These are phyloP conservation scores for Acrobasis consociella DNA, from an alignment of 2,888 invertebrate species.

Conservation along the genomic window DNA sequence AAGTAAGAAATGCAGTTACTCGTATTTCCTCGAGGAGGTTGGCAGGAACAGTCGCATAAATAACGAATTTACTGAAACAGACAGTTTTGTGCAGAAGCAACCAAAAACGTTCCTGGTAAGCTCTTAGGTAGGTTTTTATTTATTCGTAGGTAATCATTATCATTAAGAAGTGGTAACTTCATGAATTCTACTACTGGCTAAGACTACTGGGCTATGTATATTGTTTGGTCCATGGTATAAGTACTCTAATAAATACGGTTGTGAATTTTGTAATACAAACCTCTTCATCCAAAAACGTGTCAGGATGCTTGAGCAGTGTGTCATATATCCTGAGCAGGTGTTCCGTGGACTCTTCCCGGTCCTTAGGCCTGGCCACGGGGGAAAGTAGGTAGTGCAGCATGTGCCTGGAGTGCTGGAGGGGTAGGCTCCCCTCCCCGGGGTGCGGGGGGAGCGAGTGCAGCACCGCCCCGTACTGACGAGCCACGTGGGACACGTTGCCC, in stretches of 20 bases:
- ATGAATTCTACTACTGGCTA: too few species aligned
- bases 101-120: too few species aligned
- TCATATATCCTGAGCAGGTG: constrained; percentile 83
- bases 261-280: constrained; percentile 61
- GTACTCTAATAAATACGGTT: too few species aligned
- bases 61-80: too few species aligned
- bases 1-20: too few species aligned
- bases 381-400: constrained; percentile 80
- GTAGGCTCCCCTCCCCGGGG: constrained; percentile 86
- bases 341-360: constrained; percentile 83
- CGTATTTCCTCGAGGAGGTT: too few species aligned
- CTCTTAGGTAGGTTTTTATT: too few species aligned
- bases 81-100: neutral
- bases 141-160: too few species aligned
- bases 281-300: constrained; percentile 88
- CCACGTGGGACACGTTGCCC: constrained; percentile 80
- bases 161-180: constrained; percentile 44
- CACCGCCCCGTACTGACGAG: constrained; percentile 80
- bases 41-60: too few species aligned
- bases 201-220: too few species aligned
- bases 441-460: constrained; percentile 75
- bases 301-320: constrained; percentile 69
- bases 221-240: too few species aligned
- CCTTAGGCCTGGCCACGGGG: constrained; percentile 58
- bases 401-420: constrained; percentile 81